These are phyloP conservation scores for Cynopterus sphinx DNA, from an alignment of 2,797 vertebrate genomes.

Conservation along the genomic window DNA sequence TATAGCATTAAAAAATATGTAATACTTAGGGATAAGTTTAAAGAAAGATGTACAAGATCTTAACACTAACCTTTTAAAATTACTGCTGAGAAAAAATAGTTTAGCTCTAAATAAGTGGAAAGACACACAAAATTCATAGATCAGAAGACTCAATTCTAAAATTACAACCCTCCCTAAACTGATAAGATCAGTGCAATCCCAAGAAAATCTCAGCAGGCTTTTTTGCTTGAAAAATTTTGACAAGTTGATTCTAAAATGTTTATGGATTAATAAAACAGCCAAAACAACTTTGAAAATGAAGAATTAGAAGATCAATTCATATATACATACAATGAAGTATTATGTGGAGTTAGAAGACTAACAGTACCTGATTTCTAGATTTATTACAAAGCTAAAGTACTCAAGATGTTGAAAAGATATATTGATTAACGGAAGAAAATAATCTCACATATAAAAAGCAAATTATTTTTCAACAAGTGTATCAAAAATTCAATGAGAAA, in stretches of 20 bases:
- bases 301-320: no score
- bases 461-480: constrained; percentile 28
- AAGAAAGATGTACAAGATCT: neutral
- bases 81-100: constrained; percentile 9
- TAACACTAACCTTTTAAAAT: constrained; percentile 45
- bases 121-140: neutral
- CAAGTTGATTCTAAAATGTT: constrained; percentile 22
- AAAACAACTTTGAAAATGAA: no score
- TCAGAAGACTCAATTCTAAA: constrained; percentile 25
- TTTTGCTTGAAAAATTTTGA: neutral
- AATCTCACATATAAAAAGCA: neutral
- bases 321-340: no score
- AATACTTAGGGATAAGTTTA: constrained; percentile 12
- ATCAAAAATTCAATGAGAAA: constrained; percentile 37
- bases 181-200: neutral
- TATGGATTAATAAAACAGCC: neutral
- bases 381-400: neutral
- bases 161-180: neutral
- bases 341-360: neutral
- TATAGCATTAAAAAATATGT: constrained; percentile 15
- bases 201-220: neutral
- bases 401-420: neutral
- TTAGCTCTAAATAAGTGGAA: neutral
- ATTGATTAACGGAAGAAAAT: neutral
- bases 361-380: neutral